phyloP scores from a whole-genome alignment of 2,888 invertebrate species.

The Apotomis capreana region DNA sequence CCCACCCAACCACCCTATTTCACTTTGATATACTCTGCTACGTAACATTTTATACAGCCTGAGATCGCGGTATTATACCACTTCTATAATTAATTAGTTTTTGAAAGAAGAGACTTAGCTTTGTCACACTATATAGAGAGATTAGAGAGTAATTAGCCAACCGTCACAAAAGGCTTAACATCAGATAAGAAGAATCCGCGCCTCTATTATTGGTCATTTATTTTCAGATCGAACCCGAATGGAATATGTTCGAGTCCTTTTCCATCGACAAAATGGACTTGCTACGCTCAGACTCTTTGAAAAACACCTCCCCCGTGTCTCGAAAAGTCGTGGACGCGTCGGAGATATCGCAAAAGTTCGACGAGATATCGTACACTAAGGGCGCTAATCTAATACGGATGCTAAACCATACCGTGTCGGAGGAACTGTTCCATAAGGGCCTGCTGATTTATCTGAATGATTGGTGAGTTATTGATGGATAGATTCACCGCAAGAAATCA shows the following conservation, averaged over 20 bases:
- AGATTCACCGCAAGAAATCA: not conserved
- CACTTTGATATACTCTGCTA: too few relatives aligned
- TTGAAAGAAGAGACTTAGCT: too few relatives aligned
- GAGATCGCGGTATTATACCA: not conserved
- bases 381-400: conserved; percentile 84
- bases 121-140: too few relatives aligned
- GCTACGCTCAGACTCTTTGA: conserved; percentile 79
- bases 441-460: conserved; percentile 79
- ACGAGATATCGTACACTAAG: conserved; percentile 82
- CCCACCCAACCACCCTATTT: too few relatives aligned
- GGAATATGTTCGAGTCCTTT: conserved; percentile 82
- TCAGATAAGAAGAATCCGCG: too few relatives aligned
- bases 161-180: too few relatives aligned
- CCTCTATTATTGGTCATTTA: not conserved
- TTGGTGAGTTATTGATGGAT: conserved; percentile 69
- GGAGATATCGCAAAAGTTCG: conserved; percentile 85
- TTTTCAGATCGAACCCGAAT: conserved; percentile 81
- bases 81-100: not conserved
- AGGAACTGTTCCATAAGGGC: conserved; percentile 79
- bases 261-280: conserved; percentile 82
- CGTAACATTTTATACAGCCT: not conserved
- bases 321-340: conserved; percentile 76
- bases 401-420: conserved; percentile 83
- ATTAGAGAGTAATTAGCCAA: too few relatives aligned
- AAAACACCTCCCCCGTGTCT: conserved; percentile 83